These are phyloP conservation scores for Pissodes strobi DNA, from an alignment of 1,140 invertebrate genomes.

Conservation along the genomic window DNA sequence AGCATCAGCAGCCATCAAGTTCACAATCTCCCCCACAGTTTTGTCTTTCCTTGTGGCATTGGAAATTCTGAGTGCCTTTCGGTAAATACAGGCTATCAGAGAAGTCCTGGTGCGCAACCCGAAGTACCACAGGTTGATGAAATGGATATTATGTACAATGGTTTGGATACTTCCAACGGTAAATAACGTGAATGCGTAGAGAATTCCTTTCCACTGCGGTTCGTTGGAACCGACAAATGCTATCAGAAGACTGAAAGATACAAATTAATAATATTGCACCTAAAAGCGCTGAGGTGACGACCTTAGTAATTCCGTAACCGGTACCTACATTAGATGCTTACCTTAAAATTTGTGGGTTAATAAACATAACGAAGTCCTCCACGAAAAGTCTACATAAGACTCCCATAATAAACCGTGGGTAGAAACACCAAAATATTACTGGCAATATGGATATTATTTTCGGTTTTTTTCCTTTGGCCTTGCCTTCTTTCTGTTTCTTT, in stretches of 20 bases:
- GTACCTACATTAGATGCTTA: constrained; percentile 48
- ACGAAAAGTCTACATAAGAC: constrained; percentile 75
- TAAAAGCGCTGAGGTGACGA: not conserved
- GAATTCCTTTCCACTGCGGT: constrained; percentile 81
- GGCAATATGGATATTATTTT: constrained; percentile 2
- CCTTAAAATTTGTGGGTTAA: constrained; percentile 79
- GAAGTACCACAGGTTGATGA: constrained; percentile 86
- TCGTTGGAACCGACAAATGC: constrained; percentile 66
- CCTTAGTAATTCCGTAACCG: not conserved
- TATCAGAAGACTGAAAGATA: constrained; percentile 69
- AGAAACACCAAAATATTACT: constrained; percentile 15
- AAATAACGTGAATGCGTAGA: constrained; percentile 79
- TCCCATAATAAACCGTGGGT: constrained; percentile 64
- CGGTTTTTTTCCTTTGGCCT: not conserved
- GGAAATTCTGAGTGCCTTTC: constrained; percentile 81
- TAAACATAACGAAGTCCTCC: constrained; percentile 85
- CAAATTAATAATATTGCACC: too few relatives aligned
- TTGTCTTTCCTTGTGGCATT: constrained; percentile 78
- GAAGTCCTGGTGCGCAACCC: constrained; percentile 89
- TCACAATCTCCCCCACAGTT: constrained; percentile 71
- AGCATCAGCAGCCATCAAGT: constrained; percentile 88
- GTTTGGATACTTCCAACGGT: constrained; percentile 82
- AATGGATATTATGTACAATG: constrained; percentile 85
- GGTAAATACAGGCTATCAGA: constrained; percentile 90
- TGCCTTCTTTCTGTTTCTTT: not conserved